phyloP scores from a whole-genome alignment of 2,113 vertebrate species.

The Bungarus multicinctus region DNA sequence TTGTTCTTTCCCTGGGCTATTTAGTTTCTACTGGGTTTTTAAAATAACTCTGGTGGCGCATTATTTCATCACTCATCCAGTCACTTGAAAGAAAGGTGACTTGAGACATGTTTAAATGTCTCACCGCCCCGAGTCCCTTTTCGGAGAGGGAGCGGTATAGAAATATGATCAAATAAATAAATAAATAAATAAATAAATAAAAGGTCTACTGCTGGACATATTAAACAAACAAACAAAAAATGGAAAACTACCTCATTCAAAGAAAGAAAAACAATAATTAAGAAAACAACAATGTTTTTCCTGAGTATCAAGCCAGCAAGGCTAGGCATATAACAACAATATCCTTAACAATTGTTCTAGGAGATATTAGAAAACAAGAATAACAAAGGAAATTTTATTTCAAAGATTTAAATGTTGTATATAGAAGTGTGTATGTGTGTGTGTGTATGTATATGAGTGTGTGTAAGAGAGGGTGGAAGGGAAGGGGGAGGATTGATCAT shows the following conservation, averaged over 20 bases:
- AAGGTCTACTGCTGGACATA: background rate
- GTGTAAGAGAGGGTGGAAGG: too few relatives aligned
- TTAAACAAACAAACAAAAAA: background rate
- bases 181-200: too few relatives aligned
- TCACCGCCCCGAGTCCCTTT: too few relatives aligned
- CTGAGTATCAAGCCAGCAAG: background rate
- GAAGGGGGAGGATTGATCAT: background rate
- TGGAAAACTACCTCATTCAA: background rate
- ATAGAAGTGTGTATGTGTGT: background rate
- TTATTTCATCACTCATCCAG: background rate
- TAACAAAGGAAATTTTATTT: background rate
- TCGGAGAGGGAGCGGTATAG: too few relatives aligned
- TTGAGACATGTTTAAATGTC: background rate
- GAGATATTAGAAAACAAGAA: background rate
- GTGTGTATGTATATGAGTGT: background rate
- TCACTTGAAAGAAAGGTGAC: background rate
- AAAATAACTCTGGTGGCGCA: background rate
- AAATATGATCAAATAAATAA: too few relatives aligned
- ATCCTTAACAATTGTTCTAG: background rate
- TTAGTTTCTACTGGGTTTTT: background rate
- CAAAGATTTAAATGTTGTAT: background rate
- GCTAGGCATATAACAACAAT: background rate
- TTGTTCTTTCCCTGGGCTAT: background rate
- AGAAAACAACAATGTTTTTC: background rate
- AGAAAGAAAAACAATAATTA: background rate